Conservation (phyloP, 2,113 vertebrate genomes). For the Meleagris gallopavo region DNA sequence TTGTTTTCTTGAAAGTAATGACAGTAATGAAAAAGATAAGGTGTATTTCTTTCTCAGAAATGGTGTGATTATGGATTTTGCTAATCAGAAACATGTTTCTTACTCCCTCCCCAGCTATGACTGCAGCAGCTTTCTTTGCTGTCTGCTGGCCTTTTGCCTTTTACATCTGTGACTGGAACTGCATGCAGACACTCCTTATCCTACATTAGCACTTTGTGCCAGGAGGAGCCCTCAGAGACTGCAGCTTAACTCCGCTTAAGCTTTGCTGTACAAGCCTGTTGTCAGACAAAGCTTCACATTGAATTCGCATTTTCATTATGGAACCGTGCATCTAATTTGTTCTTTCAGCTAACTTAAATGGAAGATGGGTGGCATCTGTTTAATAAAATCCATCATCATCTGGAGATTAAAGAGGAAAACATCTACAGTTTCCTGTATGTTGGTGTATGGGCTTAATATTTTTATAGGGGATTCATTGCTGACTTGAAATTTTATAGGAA, state of each 20-base stretch:
- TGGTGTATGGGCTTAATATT: neutral
- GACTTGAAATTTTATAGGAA: neutral
- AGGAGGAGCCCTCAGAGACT: constrained; percentile 21
- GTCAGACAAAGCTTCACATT: constrained; percentile 25
- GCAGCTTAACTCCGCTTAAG: constrained; percentile 29
- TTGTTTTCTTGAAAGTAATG: neutral
- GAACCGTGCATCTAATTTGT: constrained; percentile 28
- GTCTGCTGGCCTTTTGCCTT: neutral
- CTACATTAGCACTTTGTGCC: neutral
- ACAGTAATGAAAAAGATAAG: neutral
- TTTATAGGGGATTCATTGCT: neutral
- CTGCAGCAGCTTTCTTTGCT: neutral
- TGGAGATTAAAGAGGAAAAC: neutral
- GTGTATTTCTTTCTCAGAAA: neutral
- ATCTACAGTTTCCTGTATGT: neutral
- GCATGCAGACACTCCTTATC: neutral
- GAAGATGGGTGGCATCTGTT: constrained; percentile 35
- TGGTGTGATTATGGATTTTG: neutral
- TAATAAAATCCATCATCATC: constrained; percentile 1
- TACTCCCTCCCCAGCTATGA: fast-evolving
- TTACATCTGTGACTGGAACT: fast-evolving
- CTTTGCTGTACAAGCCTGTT: constrained; percentile 31
- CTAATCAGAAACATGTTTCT: neutral
- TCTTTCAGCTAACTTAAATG: constrained; percentile 26
- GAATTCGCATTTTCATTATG: constrained; percentile 27